Conservation (phyloP, 2,113 vertebrate genomes). For the Nycticryphes semicollaris region DNA sequence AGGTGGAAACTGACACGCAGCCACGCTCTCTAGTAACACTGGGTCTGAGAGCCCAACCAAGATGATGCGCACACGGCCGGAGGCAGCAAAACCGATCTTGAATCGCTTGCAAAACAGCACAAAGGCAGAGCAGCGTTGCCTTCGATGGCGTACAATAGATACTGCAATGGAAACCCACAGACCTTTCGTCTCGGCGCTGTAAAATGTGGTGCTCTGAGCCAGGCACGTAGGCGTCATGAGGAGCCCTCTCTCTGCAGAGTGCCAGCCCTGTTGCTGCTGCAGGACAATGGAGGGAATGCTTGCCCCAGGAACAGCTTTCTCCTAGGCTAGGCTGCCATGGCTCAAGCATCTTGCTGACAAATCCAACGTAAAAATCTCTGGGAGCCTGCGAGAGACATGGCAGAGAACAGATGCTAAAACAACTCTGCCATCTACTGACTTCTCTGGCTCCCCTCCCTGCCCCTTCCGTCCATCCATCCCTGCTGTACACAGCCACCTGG, state of each 20-base stretch:
- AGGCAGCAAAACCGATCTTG: background rate
- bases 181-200: fast-evolving
- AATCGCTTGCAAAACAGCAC: background rate
- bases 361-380: background rate
- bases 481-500: background rate
- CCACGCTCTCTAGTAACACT: background rate
- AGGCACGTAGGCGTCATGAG: background rate
- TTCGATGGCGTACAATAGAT: background rate
- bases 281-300: fast-evolving
- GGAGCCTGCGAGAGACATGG: background rate
- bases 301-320: background rate
- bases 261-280: background rate
- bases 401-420: background rate
- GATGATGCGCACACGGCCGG: fast-evolving
- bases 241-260: background rate
- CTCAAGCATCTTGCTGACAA: background rate
- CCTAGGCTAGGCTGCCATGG: background rate
- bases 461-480: background rate
- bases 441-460: background rate
- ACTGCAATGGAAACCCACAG: background rate
- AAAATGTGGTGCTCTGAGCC: background rate
- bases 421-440: slow-evolving; percentile 61
- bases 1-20: background rate
- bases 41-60: background rate
- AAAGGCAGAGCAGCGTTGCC: background rate